Percentiles rank a stretch among this genome's conserved stretches.
phyloP scores from a whole-genome alignment of 1,140 invertebrate species.

The Spodoptera litura region DNA sequence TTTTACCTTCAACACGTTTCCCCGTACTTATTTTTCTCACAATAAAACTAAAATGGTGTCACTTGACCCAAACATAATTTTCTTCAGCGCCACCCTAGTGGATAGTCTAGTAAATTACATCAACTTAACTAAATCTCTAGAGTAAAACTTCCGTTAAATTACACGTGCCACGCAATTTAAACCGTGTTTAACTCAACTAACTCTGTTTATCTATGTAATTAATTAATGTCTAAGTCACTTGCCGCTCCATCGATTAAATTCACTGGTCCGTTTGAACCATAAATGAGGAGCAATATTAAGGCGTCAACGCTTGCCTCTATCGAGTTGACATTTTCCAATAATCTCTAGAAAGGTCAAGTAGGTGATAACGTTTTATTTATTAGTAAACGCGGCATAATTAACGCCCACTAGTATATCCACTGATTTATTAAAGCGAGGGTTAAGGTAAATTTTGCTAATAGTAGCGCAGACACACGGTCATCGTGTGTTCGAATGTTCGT shows the following conservation, averaged over 20 bases:
- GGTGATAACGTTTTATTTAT: too few relatives aligned
- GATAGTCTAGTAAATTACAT: not conserved
- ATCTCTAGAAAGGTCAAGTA: not conserved
- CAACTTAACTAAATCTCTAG: conserved; percentile 3
- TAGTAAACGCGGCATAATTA: too few relatives aligned
- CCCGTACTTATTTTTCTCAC: too few relatives aligned
- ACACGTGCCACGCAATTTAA: conserved; percentile 32
- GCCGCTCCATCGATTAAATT: conserved; percentile 25
- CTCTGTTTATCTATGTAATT: conserved; percentile 42
- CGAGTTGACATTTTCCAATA: not conserved
- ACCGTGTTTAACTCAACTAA: conserved; percentile 29
- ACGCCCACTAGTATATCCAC: too few relatives aligned
- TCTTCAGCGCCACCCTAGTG: not conserved
- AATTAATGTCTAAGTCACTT: conserved; percentile 33
- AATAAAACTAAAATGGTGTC: too few relatives aligned
- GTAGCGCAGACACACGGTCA: too few relatives aligned
- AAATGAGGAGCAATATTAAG: conserved; percentile 1
- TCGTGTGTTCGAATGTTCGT: too few relatives aligned
- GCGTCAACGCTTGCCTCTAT: not conserved
- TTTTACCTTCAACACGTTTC: too few relatives aligned
- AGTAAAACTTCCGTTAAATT: conserved; percentile 21
- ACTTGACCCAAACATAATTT: too few relatives aligned
- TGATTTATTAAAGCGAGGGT: too few relatives aligned
- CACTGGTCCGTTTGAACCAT: conserved; percentile 3
- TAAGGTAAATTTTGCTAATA: too few relatives aligned